Evolutionary conservation across 2,113 vertebrate genomes (phyloP), one percentile per base, ranked within the genome.

Genomic region (Pyrgilauda ruficollis): DNA sequence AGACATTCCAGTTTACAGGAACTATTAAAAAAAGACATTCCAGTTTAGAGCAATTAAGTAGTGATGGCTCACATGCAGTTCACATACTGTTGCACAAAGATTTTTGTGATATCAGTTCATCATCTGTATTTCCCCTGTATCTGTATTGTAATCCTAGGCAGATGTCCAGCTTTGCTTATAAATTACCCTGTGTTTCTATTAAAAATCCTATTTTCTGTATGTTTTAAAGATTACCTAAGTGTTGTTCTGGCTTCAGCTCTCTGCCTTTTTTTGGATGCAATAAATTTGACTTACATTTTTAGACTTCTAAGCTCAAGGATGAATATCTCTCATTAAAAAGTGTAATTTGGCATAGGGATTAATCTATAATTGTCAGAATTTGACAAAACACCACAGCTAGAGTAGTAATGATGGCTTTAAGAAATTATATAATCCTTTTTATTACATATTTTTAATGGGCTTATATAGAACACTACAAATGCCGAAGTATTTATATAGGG

Each of bases 341-440:
- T 43, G 73, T 62, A 64, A 92, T 94, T 75, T 90, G 56, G 43
- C 44, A 75, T 64, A 70, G 37, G 49, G 35, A 91, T 95, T 89
- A 92, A 89, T 85, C 44, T 64, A 19, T 76, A 84, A 79, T 67
- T 76, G 81, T 87, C 81, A 89, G 50, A 93, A 87, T 66, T 66
- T 58, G 82, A 68, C n/a, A 46, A 76, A 92, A 76, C 58, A 66
- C 43, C 46, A 13, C 84, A 92, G 87, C 77, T 91, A 84, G 69
- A 91, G 23, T 73, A 84, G 70, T 68, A 96, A 94, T 72, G 61
- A 76, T 7, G 18, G 73, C 44, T 84, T 82, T 76, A 84, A 92
- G 68, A 87, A 73, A 73, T 95, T 84, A 89, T 20, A 84, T 87
- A 89, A 93, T 81, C 84, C 69, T 58, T 95, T 93, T 84, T 92